Evolutionary conservation across 2,888 invertebrate species (phyloP).

Genomic region (Lamellibrachia satsuma): DNA sequence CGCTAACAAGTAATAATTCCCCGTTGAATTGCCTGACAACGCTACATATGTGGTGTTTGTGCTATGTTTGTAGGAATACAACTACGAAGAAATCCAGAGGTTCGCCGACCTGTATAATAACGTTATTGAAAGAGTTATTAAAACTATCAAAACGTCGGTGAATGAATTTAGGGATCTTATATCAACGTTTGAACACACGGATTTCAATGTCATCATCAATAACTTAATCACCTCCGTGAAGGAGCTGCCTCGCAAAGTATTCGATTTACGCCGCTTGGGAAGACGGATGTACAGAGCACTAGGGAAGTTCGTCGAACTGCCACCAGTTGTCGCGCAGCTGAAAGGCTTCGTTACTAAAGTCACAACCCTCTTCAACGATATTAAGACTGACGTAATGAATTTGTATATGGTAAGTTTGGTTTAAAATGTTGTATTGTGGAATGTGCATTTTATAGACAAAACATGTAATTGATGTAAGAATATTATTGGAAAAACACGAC

Average conservation of each 20-base stretch:
- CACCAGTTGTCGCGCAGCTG: slow-evolving; percentile 18
- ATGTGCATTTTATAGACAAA: too few species aligned
- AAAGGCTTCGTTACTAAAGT: slow-evolving; percentile 34
- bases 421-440: background rate
- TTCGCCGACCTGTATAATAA: background rate
- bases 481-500: too few species aligned
- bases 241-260: slow-evolving; percentile 3
- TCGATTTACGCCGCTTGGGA: background rate
- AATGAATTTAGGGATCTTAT: slow-evolving; percentile 19
- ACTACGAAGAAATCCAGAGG: background rate
- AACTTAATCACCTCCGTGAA: slow-evolving; percentile 8
- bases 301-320: background rate
- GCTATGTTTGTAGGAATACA: background rate
- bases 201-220: background rate
- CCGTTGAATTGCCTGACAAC: too few species aligned
- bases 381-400: slow-evolving; percentile 46
- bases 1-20: too few species aligned
- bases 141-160: background rate
- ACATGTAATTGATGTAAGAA: too few species aligned
- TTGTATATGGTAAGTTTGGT: slow-evolving; percentile 48
- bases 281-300: background rate
- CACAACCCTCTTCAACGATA: slow-evolving; percentile 44
- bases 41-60: too few species aligned
- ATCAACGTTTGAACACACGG: background rate
- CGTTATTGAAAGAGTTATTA: background rate